Conservation (phyloP, 64 coral and sea anemone genomes). For the Montipora cactus region DNA sequence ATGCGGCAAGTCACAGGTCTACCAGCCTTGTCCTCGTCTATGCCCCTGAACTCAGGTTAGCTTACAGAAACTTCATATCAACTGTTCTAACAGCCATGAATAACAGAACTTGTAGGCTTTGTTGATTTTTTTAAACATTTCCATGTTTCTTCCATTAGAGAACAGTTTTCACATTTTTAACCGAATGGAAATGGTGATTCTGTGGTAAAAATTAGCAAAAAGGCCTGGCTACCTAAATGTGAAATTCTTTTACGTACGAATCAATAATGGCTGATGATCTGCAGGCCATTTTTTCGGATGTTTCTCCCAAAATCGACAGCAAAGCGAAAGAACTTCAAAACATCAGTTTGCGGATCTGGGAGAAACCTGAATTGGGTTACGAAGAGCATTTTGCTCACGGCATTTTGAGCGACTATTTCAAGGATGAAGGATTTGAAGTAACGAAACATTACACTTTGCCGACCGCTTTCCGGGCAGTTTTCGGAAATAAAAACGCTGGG, state of each 20-base stretch:
- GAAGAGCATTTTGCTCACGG: slow-evolving; percentile 66
- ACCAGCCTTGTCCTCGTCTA: neutral
- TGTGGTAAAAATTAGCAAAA: no score
- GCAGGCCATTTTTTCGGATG: neutral
- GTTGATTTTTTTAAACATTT: no score
- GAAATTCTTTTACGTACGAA: no score
- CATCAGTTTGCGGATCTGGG: slow-evolving; percentile 55
- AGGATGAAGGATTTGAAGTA: slow-evolving; percentile 57
- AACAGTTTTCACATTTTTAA: no score
- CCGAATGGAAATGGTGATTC: no score
- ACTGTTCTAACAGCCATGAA: no score
- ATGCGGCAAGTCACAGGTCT: neutral
- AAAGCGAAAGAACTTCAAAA: slow-evolving; percentile 36
- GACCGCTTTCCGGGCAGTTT: slow-evolving; percentile 62
- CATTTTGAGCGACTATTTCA: slow-evolving; percentile 43
- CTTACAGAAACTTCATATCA: no score
- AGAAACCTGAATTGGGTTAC: slow-evolving; percentile 62
- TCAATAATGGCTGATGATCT: neutral
- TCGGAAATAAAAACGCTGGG: slow-evolving; percentile 2
- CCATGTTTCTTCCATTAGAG: no score
- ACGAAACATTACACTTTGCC: slow-evolving; percentile 46
- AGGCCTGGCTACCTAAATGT: no score
- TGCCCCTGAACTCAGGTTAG: no score
- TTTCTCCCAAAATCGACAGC: neutral
- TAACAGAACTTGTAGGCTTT: no score